These are phyloP conservation scores for Actias luna DNA, from an alignment of 2,888 invertebrate species.

Conservation along the genomic window DNA sequence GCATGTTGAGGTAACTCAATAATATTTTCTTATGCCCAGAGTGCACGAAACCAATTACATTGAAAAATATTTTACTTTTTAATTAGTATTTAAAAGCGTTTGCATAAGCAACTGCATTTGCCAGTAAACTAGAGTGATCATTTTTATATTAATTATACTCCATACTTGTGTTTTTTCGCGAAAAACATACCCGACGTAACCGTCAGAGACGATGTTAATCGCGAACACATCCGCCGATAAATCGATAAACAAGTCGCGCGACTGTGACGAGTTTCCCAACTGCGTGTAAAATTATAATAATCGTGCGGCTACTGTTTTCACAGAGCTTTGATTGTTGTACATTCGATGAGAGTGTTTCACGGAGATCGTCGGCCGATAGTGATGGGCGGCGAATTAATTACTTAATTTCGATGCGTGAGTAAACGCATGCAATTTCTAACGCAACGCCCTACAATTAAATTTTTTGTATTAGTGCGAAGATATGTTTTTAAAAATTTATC, in stretches of 20 bases:
- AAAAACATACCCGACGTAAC: conserved; percentile 73
- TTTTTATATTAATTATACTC: conserved; percentile 69
- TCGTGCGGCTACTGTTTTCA: conserved; percentile 63
- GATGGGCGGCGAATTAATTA: conserved; percentile 67
- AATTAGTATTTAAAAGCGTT: conserved; percentile 69
- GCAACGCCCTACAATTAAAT: conserved; percentile 63
- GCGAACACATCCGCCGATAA: conserved; percentile 72
- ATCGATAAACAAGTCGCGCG: conserved; percentile 73
- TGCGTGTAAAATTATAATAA: conserved; percentile 66
- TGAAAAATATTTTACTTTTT: conserved; percentile 74
- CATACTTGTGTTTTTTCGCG: conserved; percentile 61
- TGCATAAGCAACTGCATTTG: conserved; percentile 66
- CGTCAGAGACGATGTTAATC: conserved; percentile 71
- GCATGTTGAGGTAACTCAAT: conserved; percentile 45
- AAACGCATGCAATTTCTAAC: conserved; percentile 73
- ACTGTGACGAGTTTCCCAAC: conserved; percentile 70
- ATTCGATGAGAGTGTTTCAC: conserved; percentile 59
- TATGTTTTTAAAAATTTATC: conserved; percentile 75
- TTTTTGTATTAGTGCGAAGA: conserved; percentile 64
- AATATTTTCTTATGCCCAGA: conserved; percentile 35
- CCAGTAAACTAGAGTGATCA: conserved; percentile 75
- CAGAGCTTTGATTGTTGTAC: conserved; percentile 62
- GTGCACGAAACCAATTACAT: conserved; percentile 65
- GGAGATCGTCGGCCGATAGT: conserved; percentile 72
- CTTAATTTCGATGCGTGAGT: conserved; percentile 77